Percentiles rank a stretch among this genome's conserved stretches.
These are phyloP conservation scores for Steatocranus sp. DNA, from an alignment of 2,797 vertebrate species.

Conservation along the genomic window DNA sequence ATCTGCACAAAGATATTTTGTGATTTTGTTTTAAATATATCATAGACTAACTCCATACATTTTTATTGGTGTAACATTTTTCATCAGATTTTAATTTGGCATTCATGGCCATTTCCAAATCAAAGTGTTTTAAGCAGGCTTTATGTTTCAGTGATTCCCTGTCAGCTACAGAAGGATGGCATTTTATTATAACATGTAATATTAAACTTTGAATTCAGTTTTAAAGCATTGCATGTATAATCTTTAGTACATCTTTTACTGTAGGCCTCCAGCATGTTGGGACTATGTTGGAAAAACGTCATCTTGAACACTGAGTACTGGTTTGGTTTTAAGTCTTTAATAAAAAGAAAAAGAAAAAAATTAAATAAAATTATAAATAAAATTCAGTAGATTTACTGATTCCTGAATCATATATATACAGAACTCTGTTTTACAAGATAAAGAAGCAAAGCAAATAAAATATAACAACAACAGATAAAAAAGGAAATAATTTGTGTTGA, in stretches of 20 bases:
- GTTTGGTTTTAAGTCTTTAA: neutral
- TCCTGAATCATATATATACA: neutral
- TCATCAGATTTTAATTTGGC: neutral
- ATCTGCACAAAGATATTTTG: neutral
- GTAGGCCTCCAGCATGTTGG: too few relatives aligned
- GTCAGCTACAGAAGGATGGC: neutral
- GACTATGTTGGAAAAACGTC: neutral
- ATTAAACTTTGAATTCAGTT: neutral
- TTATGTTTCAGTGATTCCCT: neutral
- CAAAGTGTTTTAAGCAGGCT: neutral
- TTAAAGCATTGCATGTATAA: neutral
- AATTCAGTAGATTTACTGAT: neutral
- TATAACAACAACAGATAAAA: neutral
- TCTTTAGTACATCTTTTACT: neutral
- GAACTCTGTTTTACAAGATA: neutral
- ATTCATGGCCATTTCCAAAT: neutral
- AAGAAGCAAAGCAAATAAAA: neutral
- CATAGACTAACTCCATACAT: neutral
- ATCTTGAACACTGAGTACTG: neutral
- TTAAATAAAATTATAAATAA: accelerated
- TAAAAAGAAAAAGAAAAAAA: neutral
- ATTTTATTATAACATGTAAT: neutral
- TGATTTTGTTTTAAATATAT: neutral
- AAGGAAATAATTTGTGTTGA: neutral
- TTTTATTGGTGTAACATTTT: neutral